Evolutionary conservation across 2,113 vertebrate genomes (phyloP), one percentile per base, ranked within the genome.

Genomic region (Leucosticte australis): DNA sequence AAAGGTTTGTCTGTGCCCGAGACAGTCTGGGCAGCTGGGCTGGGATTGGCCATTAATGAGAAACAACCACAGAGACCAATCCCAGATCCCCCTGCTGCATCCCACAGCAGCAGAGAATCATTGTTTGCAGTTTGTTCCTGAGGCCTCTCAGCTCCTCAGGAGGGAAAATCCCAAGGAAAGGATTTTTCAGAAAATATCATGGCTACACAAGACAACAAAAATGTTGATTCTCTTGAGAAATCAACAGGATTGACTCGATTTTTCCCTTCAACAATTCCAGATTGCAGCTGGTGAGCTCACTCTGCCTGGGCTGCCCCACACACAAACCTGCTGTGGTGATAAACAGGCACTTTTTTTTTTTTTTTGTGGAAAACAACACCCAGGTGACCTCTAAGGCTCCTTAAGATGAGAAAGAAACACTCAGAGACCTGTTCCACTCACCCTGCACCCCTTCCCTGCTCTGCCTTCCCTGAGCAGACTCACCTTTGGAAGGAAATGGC

Each of bases 361-460:
- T 28, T 2, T 18, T 18, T 8, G 31, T 20, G 30, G 27, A 27
- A 39, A 75, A 70, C 20, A n/a, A 13, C 3, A 11, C 9, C 39
- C 44, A 3, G 3, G 14, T 30, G 78, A 52, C 16, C 28, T 46
- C 56, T 7, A 9, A 27, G 3, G n/a, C 57, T 14, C 39, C 26
- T 35, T 5, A 26, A 9, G 8, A 21, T 5, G 14, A 16, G 3
- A 33, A 49, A 57, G 27, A n/a, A 50, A 10, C 57, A 16, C 23
- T 16, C 2, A 3, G 9, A 37, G 26, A 28, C 5, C 18, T 6
- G 11, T 19, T 20, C 4, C 1, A 0, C 16, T 10, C 44, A 4
- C 30, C 47, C 42, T 3, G 2, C 23, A 3, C 5, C 28, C 41
- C 41, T 41, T 41, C 41, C 41, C 41, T 41, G 41, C 41, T 41